Conservation (phyloP, 2,797 vertebrate species). For the Squalus acanthias region DNA sequence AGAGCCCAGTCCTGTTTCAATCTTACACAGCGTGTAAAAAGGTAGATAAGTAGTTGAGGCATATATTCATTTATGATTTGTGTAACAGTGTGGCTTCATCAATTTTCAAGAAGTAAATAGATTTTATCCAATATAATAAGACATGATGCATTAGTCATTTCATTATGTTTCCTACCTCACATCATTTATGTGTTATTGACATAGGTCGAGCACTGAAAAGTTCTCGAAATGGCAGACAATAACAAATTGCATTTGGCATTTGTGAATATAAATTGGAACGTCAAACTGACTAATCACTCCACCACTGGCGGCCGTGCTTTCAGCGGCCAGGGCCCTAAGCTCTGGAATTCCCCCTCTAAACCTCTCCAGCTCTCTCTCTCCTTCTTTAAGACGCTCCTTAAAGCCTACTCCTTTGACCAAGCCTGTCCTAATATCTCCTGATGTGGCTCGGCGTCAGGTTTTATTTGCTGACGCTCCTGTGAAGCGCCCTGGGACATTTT, state of each 20-base stretch:
- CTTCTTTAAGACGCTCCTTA: not conserved
- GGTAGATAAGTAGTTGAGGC: not conserved
- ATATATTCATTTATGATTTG: not conserved
- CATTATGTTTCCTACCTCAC: not conserved
- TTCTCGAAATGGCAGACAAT: not conserved
- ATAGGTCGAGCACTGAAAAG: not conserved
- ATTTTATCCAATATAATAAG: not conserved
- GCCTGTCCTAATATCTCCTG: not conserved
- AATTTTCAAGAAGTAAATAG: constrained; percentile 16
- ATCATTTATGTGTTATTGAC: not conserved
- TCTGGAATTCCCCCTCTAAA: not conserved
- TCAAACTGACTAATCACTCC: not conserved
- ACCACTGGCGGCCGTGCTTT: not conserved
- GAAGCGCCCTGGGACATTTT: not conserved
- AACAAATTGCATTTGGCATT: not conserved
- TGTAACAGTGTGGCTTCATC: not conserved
- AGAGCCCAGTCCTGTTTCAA: not conserved
- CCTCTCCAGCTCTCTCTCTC: not conserved
- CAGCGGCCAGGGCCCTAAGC: not conserved
- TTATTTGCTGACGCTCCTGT: not conserved
- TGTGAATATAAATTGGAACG: not conserved
- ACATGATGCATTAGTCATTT: not conserved
- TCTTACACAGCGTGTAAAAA: not conserved
- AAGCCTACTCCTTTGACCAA: not conserved
- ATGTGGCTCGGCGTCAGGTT: not conserved